Evolutionary conservation across 2,797 vertebrate species (phyloP), one percentile per base, ranked within the genome.

Genomic region (Gobio occitaniae): DNA sequence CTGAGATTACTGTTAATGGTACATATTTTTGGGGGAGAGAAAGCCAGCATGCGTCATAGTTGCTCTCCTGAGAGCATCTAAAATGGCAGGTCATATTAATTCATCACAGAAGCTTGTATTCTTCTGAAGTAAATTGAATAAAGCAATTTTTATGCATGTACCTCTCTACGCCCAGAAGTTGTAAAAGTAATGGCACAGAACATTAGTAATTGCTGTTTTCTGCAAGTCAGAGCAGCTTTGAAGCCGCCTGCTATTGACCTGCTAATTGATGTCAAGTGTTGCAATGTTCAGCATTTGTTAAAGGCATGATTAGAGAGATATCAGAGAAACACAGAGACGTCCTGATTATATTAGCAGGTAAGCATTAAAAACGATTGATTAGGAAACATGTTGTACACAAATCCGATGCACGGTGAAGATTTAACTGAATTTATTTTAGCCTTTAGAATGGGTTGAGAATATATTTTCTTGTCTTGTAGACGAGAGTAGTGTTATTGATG

Each of bases 181-280:
- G 16, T 25, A 44, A 69, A 66, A 15, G 17, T 38, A 41, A 63
- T 66, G 19, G 25, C 25, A 82, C 12, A 19, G 38, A 48, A 61
- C 19, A 83, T 68, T 54, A 66, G 32, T 76, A 83, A 83, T 77
- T 41, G 61, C 15, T 66, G 70, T 76, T 74, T 83, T 75, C 25
- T 76, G 21, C 36, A 75, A 50, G 1, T 21, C 11, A 75, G 6
- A 25, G 61, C 47, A 69, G 48, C 47, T 69, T 29, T 68, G n/a
- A 69, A 52, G 10, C 4, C 4, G 5, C 8, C 21, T 32, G 48
- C 32, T 76, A 54, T 77, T 19, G 72, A 77, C 82, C 48, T 41
- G 4, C 38, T 32, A 78, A 78, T 47, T 19, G n/a, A 70, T 54
- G 63, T 41, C 50, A 61, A 59, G 17, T 47, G n/a, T 59, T 32